Evolutionary conservation across 2,888 invertebrate species (phyloP).

Genomic region (Keiferia lycopersicella): DNA sequence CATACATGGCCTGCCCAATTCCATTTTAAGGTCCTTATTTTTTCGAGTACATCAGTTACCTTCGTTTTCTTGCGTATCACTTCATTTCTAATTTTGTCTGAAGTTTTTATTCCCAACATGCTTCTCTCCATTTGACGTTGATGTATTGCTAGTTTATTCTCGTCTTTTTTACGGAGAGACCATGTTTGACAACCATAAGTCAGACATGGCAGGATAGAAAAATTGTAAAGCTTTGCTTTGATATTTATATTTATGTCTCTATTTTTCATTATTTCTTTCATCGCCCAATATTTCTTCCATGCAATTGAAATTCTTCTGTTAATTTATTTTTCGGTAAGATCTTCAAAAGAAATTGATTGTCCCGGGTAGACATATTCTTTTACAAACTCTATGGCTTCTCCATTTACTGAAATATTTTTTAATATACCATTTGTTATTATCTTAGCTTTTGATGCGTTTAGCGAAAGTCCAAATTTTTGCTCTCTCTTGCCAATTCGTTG

Average conservation of each 20-base stretch:
- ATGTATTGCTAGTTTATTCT: neutral
- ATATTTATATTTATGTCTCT: no score
- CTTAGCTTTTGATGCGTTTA: neutral
- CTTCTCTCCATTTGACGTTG: neutral
- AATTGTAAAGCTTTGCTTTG: neutral
- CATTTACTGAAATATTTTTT: neutral
- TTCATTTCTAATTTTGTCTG: neutral
- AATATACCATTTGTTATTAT: neutral
- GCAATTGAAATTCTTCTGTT: neutral
- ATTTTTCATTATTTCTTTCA: neutral
- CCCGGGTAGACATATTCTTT: neutral
- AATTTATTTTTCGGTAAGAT: neutral
- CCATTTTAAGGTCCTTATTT: neutral
- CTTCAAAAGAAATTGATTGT: neutral
- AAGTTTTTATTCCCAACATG: neutral
- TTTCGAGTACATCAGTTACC: neutral
- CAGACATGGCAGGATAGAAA: neutral
- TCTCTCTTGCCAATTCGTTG: neutral
- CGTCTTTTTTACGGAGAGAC: neutral
- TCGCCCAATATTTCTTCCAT: neutral
- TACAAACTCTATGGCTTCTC: neutral
- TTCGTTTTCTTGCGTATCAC: neutral
- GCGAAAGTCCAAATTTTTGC: neutral
- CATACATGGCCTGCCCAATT: neutral
- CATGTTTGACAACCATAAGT: neutral